Evolutionary conservation across 1,140 invertebrate genomes (phyloP), one percentile per base, ranked within the genome.

Genomic region (Sitobion miscanthi): DNA sequence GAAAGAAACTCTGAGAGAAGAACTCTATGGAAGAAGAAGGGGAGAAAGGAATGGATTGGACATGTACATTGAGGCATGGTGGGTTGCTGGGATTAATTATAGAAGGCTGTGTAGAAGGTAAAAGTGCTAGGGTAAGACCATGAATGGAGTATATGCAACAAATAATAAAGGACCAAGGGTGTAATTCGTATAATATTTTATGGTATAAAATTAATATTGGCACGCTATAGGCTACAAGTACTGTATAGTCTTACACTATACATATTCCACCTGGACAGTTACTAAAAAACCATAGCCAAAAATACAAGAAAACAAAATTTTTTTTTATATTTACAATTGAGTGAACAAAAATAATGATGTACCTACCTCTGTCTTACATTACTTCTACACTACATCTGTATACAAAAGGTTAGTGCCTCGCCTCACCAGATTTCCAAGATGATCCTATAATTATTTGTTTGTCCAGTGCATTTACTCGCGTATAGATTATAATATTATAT

Each of bases 271-370:
- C 30, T n/a, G 30, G 4, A 69, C 4, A 69, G 30, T n/a, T 77
- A n/a, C 14, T n/a, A 69, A 69, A 69, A 5, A n/a, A n/a, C 9
- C 62, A 17, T n/a, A n/a, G 3, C 14, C 21, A 3, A 69, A n/a
- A 69, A 69, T 69, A n/a, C 4, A 30, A 69, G 25, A 69, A 69
- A 17, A 69, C 4, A 11, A n/a, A 4, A n/a, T 69, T n/a, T 77
- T 77, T n/a, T n/a, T 77, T 77, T 35, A 14, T n/a, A 77, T 77
- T 77, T 77, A 1, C 17, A 4, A 14, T 17, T 17, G n/a, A 77
- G 62, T n/a, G 62, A 77, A 77, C 62, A 77, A 77, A 77, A 77
- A 77, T 77, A 77, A 77, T 77, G 62, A 77, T 77, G 62, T n/a
- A 52, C 49, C 14, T n/a, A 52, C 49, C 49, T 52, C 49, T 11